These are phyloP conservation scores for Centropus unirufus DNA, from an alignment of 2,113 vertebrate species.

Conservation along the genomic window DNA sequence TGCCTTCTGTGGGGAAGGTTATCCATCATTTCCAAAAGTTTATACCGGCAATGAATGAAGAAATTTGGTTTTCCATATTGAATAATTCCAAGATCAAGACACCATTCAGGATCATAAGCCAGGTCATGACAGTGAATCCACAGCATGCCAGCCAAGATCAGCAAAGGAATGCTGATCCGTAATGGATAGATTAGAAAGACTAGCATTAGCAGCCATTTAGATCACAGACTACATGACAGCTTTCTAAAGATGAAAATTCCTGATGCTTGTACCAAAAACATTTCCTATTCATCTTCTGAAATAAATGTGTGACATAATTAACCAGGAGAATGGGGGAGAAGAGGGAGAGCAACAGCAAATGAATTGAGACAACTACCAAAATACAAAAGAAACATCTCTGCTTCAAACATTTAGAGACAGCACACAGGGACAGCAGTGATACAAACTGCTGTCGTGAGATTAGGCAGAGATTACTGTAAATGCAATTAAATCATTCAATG, in stretches of 20 bases:
- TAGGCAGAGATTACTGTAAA: neutral
- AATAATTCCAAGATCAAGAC: neutral
- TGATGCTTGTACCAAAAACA: neutral
- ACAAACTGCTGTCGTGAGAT: neutral
- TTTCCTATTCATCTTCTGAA: neutral
- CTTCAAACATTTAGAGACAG: neutral
- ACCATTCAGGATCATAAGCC: neutral
- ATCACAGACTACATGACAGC: neutral
- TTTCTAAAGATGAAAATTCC: slow-evolving; percentile 2
- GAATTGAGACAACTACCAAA: neutral
- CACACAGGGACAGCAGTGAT: neutral
- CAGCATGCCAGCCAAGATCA: neutral
- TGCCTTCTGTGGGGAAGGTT: neutral
- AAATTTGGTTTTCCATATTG: neutral
- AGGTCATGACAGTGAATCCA: neutral
- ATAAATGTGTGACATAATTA: neutral
- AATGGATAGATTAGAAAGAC: neutral
- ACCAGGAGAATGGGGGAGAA: neutral
- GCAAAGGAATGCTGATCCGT: neutral
- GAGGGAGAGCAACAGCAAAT: neutral
- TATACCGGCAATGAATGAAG: neutral
- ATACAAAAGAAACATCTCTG: slow-evolving; percentile 26
- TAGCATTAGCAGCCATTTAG: neutral
- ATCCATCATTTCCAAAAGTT: neutral
- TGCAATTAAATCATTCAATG: slow-evolving; percentile 24